phyloP scores from a whole-genome alignment of 2,797 vertebrate genomes.

The Sphaeramia orbicularis region DNA sequence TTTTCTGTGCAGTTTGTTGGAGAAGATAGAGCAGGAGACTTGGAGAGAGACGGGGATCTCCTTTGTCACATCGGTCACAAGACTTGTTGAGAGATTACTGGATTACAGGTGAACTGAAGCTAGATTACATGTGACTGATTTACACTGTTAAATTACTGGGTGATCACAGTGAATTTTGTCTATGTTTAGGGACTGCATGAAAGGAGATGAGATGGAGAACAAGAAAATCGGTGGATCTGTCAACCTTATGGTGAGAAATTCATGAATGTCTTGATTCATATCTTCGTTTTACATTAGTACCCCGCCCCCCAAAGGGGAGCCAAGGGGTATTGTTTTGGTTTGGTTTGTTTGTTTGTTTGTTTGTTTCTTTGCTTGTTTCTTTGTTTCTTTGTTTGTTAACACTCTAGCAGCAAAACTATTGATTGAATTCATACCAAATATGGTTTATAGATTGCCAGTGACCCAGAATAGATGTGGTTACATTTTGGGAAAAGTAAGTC shows the following conservation, averaged over 20 bases:
- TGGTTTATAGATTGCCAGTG: too few relatives aligned
- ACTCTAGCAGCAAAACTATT: too few relatives aligned
- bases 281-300: neutral
- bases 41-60: conserved; percentile 98
- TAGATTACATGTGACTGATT: neutral
- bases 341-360: too few relatives aligned
- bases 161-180: conserved; percentile 4
- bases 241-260: conserved; percentile 93
- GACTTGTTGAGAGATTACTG: conserved; percentile 96
- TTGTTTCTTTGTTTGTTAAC: too few relatives aligned
- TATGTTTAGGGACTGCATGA: conserved; percentile 95
- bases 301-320: too few relatives aligned
- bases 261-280: neutral
- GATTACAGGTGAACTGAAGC: conserved; percentile 91
- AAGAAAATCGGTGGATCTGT: conserved; percentile 98
- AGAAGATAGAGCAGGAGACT: conserved; percentile 99
- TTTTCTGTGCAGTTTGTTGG: conserved; percentile 88
- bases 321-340: too few relatives aligned
- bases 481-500: too few relatives aligned
- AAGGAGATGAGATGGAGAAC: conserved; percentile 97
- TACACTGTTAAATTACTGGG: neutral
- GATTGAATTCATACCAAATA: too few relatives aligned
- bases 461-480: too few relatives aligned
- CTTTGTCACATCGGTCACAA: conserved; percentile 97
- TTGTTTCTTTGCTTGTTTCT: too few relatives aligned